Evolutionary conservation across 1,140 invertebrate species (phyloP).

Genomic region (Marisa cornuarietis): DNA sequence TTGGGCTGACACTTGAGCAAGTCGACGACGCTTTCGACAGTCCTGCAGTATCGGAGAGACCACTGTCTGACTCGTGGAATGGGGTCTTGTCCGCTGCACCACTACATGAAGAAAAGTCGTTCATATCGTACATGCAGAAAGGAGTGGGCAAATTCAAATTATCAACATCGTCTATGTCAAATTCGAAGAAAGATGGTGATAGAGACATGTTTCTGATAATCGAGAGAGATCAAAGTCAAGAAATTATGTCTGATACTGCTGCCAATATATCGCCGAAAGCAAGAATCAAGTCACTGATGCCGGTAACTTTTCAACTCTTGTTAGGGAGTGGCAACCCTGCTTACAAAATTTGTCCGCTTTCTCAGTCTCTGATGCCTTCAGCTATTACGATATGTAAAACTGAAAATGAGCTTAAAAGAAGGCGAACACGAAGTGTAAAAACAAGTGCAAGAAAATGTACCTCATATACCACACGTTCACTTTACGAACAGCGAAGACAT

Average conservation of each 20-base stretch:
- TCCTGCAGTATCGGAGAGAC: conserved; percentile 33
- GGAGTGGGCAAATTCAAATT: conserved; percentile 4
- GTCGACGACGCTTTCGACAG: not conserved
- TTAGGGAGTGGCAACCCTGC: too few relatives aligned
- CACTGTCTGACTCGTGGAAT: conserved; percentile 56
- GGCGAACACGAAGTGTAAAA: too few relatives aligned
- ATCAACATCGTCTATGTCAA: conserved; percentile 11
- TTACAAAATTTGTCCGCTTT: not conserved
- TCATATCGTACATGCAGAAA: conserved; percentile 12
- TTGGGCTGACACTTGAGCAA: not conserved
- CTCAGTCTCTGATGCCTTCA: too few relatives aligned
- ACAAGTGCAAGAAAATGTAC: too few relatives aligned
- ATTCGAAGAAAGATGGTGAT: not conserved
- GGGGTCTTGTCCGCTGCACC: conserved; percentile 40
- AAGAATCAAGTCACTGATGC: too few relatives aligned
- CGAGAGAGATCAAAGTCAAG: too few relatives aligned
- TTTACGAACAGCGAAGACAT: too few relatives aligned
- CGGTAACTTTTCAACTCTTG: not conserved
- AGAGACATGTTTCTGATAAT: conserved; percentile 5
- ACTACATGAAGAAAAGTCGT: conserved; percentile 16
- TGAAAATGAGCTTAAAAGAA: too few relatives aligned
- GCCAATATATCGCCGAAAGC: too few relatives aligned
- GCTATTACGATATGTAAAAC: too few relatives aligned
- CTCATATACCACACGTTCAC: too few relatives aligned
- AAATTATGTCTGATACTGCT: too few relatives aligned